phyloP scores from a whole-genome alignment of 1,140 invertebrate genomes.

The Amyelois transitella region DNA sequence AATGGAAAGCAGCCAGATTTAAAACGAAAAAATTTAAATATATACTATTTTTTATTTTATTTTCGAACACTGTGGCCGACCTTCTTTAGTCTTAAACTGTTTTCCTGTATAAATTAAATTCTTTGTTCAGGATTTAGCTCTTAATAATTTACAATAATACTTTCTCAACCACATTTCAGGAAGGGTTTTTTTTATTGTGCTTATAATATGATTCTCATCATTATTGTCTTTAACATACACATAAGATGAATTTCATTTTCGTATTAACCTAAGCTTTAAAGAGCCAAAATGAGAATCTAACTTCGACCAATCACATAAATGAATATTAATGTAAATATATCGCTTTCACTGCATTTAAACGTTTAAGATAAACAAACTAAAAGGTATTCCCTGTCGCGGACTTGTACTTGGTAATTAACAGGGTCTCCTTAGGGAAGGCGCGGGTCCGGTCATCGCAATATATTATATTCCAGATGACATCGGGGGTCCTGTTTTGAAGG shows the following conservation, averaged over 20 bases:
- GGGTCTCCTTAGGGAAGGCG: slow-evolving; percentile 51
- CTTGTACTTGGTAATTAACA: slow-evolving; percentile 69
- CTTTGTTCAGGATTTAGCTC: too few relatives aligned
- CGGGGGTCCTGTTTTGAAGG: slow-evolving; percentile 48
- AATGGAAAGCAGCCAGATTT: slow-evolving; percentile 17
- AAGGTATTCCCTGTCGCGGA: slow-evolving; percentile 44
- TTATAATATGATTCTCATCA: too few relatives aligned
- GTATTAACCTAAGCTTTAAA: too few relatives aligned
- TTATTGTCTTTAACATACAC: too few relatives aligned
- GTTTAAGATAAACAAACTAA: slow-evolving; percentile 29
- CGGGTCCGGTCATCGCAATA: slow-evolving; percentile 55
- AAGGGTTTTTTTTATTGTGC: too few relatives aligned
- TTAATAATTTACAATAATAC: too few relatives aligned
- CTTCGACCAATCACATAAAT: background rate
- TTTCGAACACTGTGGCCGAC: slow-evolving; percentile 7
- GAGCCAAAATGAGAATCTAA: too few relatives aligned
- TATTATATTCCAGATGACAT: slow-evolving; percentile 69
- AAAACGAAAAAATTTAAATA: background rate
- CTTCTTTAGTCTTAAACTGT: too few relatives aligned
- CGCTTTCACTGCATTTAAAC: background rate
- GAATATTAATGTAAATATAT: background rate
- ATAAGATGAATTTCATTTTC: too few relatives aligned
- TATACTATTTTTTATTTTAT: background rate
- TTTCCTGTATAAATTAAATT: too few relatives aligned
- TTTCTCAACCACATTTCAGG: too few relatives aligned